These are phyloP conservation scores for Myotis pilosus DNA, from an alignment of 2,797 vertebrate genomes.

Conservation along the genomic window DNA sequence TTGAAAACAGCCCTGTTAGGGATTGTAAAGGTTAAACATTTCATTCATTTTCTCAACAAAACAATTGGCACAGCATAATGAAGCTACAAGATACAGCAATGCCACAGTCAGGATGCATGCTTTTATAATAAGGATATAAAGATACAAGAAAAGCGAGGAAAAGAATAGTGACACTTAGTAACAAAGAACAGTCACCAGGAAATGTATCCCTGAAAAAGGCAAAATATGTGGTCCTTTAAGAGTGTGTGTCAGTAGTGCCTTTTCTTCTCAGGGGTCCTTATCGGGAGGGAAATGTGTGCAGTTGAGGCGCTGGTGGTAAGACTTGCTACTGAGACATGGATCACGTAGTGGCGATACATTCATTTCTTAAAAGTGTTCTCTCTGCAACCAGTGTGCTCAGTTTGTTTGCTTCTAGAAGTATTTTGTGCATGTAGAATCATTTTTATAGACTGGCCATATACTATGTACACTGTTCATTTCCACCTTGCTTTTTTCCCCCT, in stretches of 20 bases:
- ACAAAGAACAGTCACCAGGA: background rate
- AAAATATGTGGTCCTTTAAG: background rate
- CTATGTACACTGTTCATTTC: background rate
- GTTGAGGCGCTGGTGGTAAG: background rate
- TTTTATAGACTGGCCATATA: background rate
- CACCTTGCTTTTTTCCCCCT: background rate
- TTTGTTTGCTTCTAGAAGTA: background rate
- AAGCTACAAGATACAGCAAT: background rate
- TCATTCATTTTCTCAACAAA: background rate
- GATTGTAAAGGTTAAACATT: background rate
- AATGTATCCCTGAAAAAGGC: background rate
- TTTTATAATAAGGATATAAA: background rate
- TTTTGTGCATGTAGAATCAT: background rate
- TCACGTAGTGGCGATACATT: background rate
- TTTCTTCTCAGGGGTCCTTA: background rate
- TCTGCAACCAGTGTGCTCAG: background rate
- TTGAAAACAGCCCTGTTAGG: background rate
- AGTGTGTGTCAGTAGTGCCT: background rate
- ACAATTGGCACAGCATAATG: background rate
- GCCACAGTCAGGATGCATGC: background rate
- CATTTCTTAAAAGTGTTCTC: background rate
- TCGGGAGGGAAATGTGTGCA: background rate
- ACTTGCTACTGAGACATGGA: background rate
- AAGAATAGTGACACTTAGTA: background rate
- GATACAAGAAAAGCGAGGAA: background rate